Base-by-base conservation (phyloP, 2,888 invertebrate genomes). In the Cistogaster globosa region DNA sequence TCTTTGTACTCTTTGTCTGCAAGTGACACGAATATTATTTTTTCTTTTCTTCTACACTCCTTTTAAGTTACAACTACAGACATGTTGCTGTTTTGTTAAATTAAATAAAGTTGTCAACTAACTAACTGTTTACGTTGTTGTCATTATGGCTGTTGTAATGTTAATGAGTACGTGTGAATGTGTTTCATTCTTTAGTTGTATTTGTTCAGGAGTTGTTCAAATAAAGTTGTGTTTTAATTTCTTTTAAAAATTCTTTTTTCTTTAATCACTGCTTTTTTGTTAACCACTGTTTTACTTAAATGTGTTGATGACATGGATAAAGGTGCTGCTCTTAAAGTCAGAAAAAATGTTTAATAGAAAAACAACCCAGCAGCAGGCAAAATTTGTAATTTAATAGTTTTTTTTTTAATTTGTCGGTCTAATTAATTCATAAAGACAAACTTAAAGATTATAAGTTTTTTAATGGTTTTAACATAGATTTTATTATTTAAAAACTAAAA, bases 61-160 rank as follows among this genome's bases (percentile, higher is more conserved):
- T 42, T 11, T 38, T 16, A 42, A 57, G 7, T 1, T 22, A 69
- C 22, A 55, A 36, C 6, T 16, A 20, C 12, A 26, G 9, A n/a
- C 8, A 45, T 36, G n/a, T 22, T 9, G 20, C 12, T 22, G 36
- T 38, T 20, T 63, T 63, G 57, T 60, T 38, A 32, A 65, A 79
- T 79, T 77, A 77, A 79, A 79, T 71, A 71, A 79, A 80, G 74
- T 60, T 67, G 58, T 74, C 67, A 78, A 32, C 42, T 65, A 38
- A 65, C 42, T 42, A 45, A 26, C 1, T 71, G 45, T 67, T 69
- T 72, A 36, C 32, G 14, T 4, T 53, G 18, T 53, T 51, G 20
- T 48, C 45, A 18, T 71, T 71, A 58, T 58, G 45, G 45, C 32
- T 78, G 58, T 53, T 60, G 38, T 38, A 51, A 11, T 51, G 72